A percentile compares a stretch with the other conserved stretches of the same genome.
These are phyloP conservation scores for Prionace glauca DNA, from an alignment of 2,797 vertebrate genomes.

Conservation along the genomic window DNA sequence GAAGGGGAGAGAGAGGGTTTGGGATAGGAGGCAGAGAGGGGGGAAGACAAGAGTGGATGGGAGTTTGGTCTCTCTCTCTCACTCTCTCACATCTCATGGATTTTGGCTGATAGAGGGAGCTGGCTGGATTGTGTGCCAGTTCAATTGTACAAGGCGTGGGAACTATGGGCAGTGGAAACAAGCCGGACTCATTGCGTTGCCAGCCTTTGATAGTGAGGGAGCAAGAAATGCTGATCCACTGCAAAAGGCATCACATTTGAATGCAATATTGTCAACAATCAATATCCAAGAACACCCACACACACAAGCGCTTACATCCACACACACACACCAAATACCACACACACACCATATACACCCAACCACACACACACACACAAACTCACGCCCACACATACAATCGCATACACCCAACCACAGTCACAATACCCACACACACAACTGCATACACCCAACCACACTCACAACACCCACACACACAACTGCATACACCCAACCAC, in stretches of 20 bases:
- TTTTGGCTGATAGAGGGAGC: too few species aligned
- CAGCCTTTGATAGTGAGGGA: neutral
- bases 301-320: too few species aligned
- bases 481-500: too few species aligned
- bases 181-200: neutral
- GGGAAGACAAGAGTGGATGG: too few species aligned
- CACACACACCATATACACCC: neutral
- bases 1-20: too few species aligned
- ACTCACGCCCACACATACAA: neutral
- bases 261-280: neutral
- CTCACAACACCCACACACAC: too few species aligned
- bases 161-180: neutral
- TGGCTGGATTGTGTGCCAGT: too few species aligned
- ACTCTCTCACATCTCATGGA: neutral
- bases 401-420: too few species aligned
- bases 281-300: neutral
- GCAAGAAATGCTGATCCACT: neutral
- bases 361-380: neutral
- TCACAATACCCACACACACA: too few species aligned
- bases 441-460: too few species aligned
- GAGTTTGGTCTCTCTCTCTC: neutral
- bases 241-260: neutral
- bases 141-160: neutral
- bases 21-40: too few species aligned
- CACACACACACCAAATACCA: neutral